Evolutionary conservation across 2,113 vertebrate species (phyloP).

Genomic region (Xiphophorus maculatus): DNA sequence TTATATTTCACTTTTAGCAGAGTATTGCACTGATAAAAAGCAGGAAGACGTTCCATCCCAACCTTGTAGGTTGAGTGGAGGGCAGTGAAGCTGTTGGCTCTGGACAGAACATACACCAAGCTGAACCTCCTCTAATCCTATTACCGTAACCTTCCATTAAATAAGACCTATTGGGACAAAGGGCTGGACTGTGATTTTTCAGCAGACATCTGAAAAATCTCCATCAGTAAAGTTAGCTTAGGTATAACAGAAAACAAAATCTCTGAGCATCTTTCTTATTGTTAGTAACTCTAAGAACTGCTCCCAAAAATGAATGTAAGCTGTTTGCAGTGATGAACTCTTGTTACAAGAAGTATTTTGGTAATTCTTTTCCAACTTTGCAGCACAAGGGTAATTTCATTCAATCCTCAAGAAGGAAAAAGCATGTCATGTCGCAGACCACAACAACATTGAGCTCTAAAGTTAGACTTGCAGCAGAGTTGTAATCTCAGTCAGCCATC

Average conservation of each 20-base stretch:
- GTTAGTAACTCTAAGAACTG: not conserved
- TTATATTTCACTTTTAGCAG: constrained; percentile 21
- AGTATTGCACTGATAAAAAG: constrained; percentile 14
- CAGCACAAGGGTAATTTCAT: constrained; percentile 4
- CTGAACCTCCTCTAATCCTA: constrained; percentile 83
- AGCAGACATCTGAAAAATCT: constrained; percentile 23
- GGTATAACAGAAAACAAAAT: not conserved
- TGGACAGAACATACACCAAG: constrained; percentile 68
- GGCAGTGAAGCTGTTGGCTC: constrained; percentile 35
- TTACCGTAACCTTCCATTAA: constrained; percentile 77
- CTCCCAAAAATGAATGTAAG: not conserved
- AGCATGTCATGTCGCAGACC: constrained; percentile 3
- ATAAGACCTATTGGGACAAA: constrained; percentile 75
- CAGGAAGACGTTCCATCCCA: constrained; percentile 17
- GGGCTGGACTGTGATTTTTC: constrained; percentile 51
- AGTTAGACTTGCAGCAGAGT: constrained; percentile 21
- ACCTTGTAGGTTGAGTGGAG: constrained; percentile 22
- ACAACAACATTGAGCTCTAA: constrained; percentile 16
- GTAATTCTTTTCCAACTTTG: constrained; percentile 19
- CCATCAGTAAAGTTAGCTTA: constrained; percentile 1
- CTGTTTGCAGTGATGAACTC: not conserved
- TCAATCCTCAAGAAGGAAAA: not conserved
- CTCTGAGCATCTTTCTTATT: not conserved
- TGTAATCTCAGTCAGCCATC: constrained; percentile 18
- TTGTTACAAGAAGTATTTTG: not conserved